Conservation (phyloP, 2,797 vertebrate genomes). For the Cossypha polioptera region DNA sequence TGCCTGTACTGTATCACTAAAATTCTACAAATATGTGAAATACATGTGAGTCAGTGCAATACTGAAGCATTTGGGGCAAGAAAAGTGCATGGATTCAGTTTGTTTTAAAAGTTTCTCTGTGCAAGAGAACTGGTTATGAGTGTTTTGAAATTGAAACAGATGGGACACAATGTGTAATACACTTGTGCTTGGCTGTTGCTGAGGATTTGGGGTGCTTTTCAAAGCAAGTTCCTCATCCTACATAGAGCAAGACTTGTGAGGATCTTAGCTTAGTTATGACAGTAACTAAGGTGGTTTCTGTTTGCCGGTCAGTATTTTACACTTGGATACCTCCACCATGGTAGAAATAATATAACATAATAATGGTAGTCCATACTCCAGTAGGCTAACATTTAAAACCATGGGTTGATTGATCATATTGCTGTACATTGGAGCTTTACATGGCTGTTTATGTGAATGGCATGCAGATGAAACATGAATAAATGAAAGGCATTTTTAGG, state of each 20-base stretch:
- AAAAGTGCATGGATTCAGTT: not conserved
- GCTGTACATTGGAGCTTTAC: not conserved
- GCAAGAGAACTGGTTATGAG: not conserved
- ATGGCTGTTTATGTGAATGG: not conserved
- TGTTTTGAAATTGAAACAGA: not conserved
- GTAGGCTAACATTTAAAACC: not conserved
- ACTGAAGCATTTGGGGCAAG: not conserved
- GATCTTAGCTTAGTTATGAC: not conserved
- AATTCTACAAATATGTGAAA: not conserved
- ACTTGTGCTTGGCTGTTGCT: not conserved
- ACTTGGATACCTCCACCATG: not conserved
- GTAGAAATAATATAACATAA: not conserved
- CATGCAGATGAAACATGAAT: not conserved
- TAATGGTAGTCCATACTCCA: not conserved
- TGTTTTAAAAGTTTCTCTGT: not conserved
- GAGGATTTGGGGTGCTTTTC: not conserved
- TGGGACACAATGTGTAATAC: not conserved
- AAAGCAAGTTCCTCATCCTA: not conserved
- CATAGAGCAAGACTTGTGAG: not conserved
- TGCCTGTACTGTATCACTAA: not conserved
- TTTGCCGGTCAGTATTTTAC: not conserved
- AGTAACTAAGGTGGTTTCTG: not conserved
- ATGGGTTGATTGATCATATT: not conserved
- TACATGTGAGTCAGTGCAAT: accelerated
- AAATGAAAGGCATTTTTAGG: not conserved